These are phyloP conservation scores for Microctenopoma stevenorrisi DNA, from an alignment of 2,797 vertebrate genomes.

Conservation along the genomic window DNA sequence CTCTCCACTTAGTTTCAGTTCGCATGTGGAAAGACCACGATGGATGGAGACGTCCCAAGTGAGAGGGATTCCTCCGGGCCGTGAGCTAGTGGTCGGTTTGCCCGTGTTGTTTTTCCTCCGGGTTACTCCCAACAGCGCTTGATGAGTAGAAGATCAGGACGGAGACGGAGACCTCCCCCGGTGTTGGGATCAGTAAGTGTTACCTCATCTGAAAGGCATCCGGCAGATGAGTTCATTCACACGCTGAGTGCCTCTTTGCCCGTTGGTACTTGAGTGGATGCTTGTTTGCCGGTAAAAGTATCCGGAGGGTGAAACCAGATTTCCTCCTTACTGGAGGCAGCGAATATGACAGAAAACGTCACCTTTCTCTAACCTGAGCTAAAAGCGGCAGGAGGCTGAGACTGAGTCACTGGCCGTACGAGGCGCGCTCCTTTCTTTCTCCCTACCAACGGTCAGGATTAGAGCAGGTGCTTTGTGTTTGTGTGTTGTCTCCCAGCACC, in stretches of 20 bases:
- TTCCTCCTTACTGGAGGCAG: neutral
- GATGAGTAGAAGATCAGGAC: conserved; percentile 10
- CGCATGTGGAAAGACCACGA: conserved; percentile 13
- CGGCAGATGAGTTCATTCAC: conserved; percentile 41
- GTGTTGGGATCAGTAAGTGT: conserved; percentile 9
- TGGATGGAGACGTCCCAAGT: conserved; percentile 20
- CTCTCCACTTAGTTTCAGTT: conserved; percentile 47
- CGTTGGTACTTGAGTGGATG: conserved; percentile 10
- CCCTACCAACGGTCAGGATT: no score
- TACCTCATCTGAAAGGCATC: conserved; percentile 31
- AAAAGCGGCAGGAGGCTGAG: no score
- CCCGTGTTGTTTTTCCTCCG: conserved; percentile 18
- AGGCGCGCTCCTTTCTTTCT: no score
- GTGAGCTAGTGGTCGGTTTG: conserved; percentile 25
- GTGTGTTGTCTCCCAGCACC: no score
- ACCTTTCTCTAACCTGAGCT: no score
- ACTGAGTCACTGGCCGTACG: no score
- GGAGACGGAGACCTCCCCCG: conserved; percentile 13
- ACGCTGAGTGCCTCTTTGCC: conserved; percentile 1
- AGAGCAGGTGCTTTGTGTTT: no score
- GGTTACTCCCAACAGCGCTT: neutral
- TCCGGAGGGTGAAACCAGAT: conserved; percentile 24
- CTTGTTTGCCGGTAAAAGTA: conserved; percentile 25
- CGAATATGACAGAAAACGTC: no score
- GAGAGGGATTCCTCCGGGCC: conserved; percentile 28